Conservation (phyloP, 2,888 invertebrate genomes). For the Pandemis cinnamomeana region DNA sequence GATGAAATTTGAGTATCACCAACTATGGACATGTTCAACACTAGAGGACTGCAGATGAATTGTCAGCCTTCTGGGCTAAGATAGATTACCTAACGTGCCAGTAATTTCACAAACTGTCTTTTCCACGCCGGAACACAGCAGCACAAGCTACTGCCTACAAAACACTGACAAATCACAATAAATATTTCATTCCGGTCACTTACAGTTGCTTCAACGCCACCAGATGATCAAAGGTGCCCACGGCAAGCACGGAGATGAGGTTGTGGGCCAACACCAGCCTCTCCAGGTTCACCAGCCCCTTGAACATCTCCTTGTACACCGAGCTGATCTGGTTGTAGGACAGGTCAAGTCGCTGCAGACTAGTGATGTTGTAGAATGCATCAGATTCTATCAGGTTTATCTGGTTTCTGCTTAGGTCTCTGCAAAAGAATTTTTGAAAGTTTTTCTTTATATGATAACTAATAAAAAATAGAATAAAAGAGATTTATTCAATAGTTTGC, state of each 20-base stretch:
- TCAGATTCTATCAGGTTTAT: constrained; percentile 89
- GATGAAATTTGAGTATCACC: too few relatives aligned
- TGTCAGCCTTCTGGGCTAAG: too few relatives aligned
- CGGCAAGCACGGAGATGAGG: constrained; percentile 87
- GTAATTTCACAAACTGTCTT: too few relatives aligned
- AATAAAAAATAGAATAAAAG: too few relatives aligned
- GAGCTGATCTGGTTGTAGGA: constrained; percentile 88
- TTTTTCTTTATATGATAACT: too few relatives aligned
- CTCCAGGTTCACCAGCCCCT: constrained; percentile 87
- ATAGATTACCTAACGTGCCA: too few relatives aligned
- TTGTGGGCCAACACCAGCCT: constrained; percentile 89
- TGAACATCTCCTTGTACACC: constrained; percentile 88
- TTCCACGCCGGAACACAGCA: too few relatives aligned
- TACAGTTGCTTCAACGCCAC: constrained; percentile 89
- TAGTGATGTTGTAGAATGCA: constrained; percentile 89
- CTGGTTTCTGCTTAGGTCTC: constrained; percentile 92
- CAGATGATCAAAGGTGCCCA: constrained; percentile 89
- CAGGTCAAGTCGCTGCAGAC: constrained; percentile 88
- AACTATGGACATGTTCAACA: too few relatives aligned
- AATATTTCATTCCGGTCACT: constrained; percentile 62
- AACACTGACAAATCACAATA: too few relatives aligned
- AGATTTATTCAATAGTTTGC: too few relatives aligned
- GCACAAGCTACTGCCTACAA: too few relatives aligned
- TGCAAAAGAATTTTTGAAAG: constrained; percentile 61
- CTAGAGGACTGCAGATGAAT: too few relatives aligned